phyloP scores from a whole-genome alignment of 1,140 invertebrate genomes.

The Bombus confusus region DNA sequence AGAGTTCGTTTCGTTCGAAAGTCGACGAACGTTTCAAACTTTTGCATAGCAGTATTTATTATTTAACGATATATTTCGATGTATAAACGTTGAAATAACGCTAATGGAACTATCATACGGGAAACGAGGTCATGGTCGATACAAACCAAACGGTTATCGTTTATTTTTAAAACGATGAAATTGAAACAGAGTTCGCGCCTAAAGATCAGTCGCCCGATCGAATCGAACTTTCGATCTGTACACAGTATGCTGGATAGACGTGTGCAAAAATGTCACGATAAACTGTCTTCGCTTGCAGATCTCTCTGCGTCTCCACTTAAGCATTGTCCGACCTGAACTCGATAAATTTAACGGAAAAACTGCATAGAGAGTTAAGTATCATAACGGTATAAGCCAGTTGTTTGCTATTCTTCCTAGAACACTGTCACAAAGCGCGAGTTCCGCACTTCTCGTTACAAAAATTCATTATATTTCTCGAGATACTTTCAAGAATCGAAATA shows the following conservation, averaged over 20 bases:
- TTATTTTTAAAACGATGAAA: constrained; percentile 14
- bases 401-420: too few relatives aligned
- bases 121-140: not conserved
- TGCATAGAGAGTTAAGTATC: not conserved
- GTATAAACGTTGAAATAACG: not conserved
- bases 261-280: constrained; percentile 16
- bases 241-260: not conserved
- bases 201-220: constrained; percentile 17
- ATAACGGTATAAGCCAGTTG: not conserved
- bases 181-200: not conserved
- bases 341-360: too few relatives aligned
- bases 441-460: not conserved
- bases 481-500: not conserved
- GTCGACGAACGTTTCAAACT: not conserved
- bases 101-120: not conserved
- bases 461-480: not conserved
- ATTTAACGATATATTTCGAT: not conserved
- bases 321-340: too few relatives aligned
- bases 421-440: too few relatives aligned
- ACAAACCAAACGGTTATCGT: not conserved
- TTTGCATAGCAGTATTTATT: not conserved
- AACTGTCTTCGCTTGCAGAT: not conserved
- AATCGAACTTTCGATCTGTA: constrained; percentile 25
- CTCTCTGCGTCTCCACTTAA: not conserved
- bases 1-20: not conserved